These are phyloP conservation scores for Notolabrus celidotus DNA, from an alignment of 2,797 vertebrate genomes.

Conservation along the genomic window DNA sequence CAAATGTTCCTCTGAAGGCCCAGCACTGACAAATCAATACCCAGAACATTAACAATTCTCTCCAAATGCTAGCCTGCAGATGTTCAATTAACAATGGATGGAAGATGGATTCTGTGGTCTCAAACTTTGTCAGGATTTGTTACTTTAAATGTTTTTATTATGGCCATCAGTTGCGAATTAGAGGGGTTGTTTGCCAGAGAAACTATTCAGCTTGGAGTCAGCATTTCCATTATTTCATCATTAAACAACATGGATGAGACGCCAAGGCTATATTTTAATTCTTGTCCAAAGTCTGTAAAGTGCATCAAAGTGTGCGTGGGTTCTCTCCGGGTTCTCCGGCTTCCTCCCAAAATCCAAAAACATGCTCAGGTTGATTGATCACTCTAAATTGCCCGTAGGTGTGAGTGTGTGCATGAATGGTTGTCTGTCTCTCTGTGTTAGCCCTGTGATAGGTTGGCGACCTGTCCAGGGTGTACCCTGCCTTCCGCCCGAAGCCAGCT, in stretches of 20 bases:
- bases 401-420: no score
- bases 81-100: slow-evolving; percentile 69
- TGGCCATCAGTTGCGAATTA: slow-evolving; percentile 29
- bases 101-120: slow-evolving; percentile 61
- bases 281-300: slow-evolving; percentile 30
- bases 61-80: slow-evolving; percentile 65
- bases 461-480: no score
- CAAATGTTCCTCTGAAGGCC: slow-evolving; percentile 54
- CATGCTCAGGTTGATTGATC: no score
- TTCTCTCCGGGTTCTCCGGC: no score
- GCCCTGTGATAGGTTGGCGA: no score
- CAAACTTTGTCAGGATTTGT: slow-evolving; percentile 50
- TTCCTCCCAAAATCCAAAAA: no score
- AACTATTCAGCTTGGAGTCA: slow-evolving; percentile 22
- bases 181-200: slow-evolving; percentile 8
- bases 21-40: slow-evolving; percentile 68
- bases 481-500: no score
- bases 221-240: slow-evolving; percentile 43
- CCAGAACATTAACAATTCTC: slow-evolving; percentile 65
- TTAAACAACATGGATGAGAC: slow-evolving; percentile 41
- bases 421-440: no score
- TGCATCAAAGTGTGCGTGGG: slow-evolving; percentile 15
- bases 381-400: no score
- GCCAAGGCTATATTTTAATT: slow-evolving; percentile 30
- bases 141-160: slow-evolving; percentile 45